Conservation (phyloP, 2,797 vertebrate genomes). For the Falco peregrinus region DNA sequence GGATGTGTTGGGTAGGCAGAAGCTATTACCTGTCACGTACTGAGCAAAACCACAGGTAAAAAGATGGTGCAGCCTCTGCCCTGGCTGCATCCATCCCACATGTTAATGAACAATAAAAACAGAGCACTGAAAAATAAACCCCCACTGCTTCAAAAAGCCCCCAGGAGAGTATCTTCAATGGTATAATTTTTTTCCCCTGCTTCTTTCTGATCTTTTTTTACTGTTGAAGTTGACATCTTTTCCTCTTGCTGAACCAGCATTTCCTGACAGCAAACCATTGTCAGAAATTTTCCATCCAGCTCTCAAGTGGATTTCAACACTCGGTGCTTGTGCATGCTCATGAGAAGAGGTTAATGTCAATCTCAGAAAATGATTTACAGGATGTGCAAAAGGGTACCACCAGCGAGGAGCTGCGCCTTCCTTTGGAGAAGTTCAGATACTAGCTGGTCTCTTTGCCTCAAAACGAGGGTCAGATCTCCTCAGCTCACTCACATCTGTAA, state of each 20-base stretch:
- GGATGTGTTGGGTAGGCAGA: not conserved
- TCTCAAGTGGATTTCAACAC: constrained; percentile 50
- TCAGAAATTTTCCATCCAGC: constrained; percentile 53
- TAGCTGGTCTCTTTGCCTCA: not conserved
- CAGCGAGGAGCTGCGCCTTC: not conserved
- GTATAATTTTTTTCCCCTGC: not conserved
- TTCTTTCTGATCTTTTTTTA: constrained; percentile 45
- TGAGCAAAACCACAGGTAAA: not conserved
- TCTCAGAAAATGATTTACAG: not conserved
- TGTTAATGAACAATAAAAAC: not conserved
- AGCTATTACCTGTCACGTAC: not conserved
- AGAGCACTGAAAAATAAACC: constrained; percentile 16
- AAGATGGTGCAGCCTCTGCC: not conserved
- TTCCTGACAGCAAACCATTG: constrained; percentile 44
- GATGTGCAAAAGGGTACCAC: not conserved
- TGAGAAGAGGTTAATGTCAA: not conserved
- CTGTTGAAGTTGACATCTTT: constrained; percentile 54
- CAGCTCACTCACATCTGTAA: not conserved
- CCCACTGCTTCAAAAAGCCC: not conserved
- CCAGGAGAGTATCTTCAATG: not conserved
- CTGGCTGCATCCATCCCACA: not conserved
- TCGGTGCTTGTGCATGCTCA: not conserved
- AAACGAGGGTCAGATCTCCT: not conserved
- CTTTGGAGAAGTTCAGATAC: not conserved
- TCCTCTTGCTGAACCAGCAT: constrained; percentile 62